These are phyloP conservation scores for Dastarcus helophoroides DNA, from an alignment of 2,888 invertebrate species.

Conservation along the genomic window DNA sequence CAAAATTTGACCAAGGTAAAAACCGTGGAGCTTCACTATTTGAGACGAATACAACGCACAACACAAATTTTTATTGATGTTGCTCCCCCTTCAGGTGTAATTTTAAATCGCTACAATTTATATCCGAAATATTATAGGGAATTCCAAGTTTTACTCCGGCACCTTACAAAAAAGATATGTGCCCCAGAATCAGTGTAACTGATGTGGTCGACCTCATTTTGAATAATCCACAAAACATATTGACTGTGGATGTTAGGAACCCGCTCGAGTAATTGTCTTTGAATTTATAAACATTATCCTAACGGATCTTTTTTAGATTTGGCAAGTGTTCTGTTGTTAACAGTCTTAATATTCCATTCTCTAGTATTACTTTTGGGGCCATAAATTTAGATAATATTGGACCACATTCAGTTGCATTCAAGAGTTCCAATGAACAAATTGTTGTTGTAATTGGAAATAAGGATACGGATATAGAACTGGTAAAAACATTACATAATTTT, in stretches of 20 bases:
- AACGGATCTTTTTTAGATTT: constrained; percentile 47
- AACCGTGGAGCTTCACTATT: too few relatives aligned
- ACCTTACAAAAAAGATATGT: constrained; percentile 60
- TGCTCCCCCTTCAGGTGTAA: too few relatives aligned
- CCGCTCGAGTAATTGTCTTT: constrained; percentile 50
- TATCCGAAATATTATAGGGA: constrained; percentile 47
- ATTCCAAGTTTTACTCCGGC: constrained; percentile 56
- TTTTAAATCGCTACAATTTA: too few relatives aligned
- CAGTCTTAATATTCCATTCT: constrained; percentile 83
- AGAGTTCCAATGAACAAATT: constrained; percentile 51
- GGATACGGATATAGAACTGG: constrained; percentile 65
- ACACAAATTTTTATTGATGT: too few relatives aligned
- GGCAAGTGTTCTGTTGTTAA: constrained; percentile 66
- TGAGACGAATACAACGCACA: too few relatives aligned
- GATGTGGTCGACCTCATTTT: constrained; percentile 69
- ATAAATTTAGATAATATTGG: constrained; percentile 60
- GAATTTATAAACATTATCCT: constrained; percentile 33
- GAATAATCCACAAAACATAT: constrained; percentile 42
- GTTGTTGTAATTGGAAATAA: constrained; percentile 70
- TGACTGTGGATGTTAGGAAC: constrained; percentile 59
- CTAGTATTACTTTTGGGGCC: constrained; percentile 60
- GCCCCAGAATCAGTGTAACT: constrained; percentile 73
- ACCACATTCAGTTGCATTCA: constrained; percentile 47
- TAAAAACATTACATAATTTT: constrained; percentile 34
- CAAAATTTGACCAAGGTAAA: too few relatives aligned